These are phyloP conservation scores for Himalopsyche japonica DNA, from an alignment of 2,888 invertebrate genomes.

Conservation along the genomic window DNA sequence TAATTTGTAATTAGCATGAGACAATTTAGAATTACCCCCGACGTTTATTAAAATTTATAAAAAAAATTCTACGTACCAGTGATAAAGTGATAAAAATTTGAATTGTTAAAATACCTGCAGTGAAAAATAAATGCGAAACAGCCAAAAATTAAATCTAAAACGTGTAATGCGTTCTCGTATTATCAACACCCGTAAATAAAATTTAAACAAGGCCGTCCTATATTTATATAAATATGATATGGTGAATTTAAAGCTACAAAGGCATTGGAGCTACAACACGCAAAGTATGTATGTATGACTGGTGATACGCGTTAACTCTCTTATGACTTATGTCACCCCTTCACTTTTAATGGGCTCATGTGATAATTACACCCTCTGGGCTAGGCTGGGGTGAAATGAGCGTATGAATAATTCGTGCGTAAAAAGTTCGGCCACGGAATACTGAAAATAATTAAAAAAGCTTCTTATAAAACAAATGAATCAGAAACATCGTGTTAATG, in stretches of 20 bases:
- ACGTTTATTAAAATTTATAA: too few relatives aligned
- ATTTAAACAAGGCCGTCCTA: not conserved
- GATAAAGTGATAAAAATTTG: too few relatives aligned
- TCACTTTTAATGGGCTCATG: conserved; percentile 2
- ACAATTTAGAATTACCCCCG: too few relatives aligned
- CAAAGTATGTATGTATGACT: not conserved
- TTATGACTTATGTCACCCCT: conserved; percentile 2
- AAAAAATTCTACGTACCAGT: too few relatives aligned
- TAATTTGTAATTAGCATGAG: too few relatives aligned
- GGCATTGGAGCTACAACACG: not conserved
- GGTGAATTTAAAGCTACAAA: not conserved
- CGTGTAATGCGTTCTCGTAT: not conserved
- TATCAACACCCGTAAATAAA: not conserved
- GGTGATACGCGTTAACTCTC: not conserved
- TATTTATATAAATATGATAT: not conserved
- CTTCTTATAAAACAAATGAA: not conserved
- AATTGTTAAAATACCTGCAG: too few relatives aligned
- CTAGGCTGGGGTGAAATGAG: not conserved
- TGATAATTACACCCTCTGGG: not conserved
- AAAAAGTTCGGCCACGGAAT: not conserved
- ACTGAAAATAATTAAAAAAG: not conserved
- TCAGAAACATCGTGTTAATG: too few relatives aligned
- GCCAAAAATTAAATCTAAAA: too few relatives aligned
- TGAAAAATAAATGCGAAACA: too few relatives aligned
- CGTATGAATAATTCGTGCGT: not conserved